Conservation (phyloP, 2,797 vertebrate genomes). For the Dicrostonyx torquatus region DNA sequence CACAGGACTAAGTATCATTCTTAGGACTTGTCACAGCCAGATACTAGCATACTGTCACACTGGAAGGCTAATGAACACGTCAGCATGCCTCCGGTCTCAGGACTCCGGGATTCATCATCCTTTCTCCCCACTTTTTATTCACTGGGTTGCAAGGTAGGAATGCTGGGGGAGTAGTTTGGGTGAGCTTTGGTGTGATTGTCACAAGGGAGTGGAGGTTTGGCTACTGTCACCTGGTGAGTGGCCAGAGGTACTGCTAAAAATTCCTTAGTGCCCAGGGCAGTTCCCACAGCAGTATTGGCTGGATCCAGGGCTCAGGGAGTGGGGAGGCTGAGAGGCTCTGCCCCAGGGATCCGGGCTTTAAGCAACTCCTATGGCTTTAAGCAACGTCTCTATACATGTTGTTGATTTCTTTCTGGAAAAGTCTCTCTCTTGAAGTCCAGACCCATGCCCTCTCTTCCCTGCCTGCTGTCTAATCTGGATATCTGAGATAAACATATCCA, state of each 20-base stretch:
- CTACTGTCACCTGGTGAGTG: neutral
- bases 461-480: neutral
- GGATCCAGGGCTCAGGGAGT: neutral
- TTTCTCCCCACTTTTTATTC: neutral
- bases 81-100: neutral
- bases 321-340: neutral
- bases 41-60: neutral
- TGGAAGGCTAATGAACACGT: neutral
- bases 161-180: neutral
- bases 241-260: neutral
- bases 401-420: neutral
- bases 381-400: rapidly evolving
- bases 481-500: neutral
- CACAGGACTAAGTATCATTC: neutral
- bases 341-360: neutral
- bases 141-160: neutral
- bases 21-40: neutral
- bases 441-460: neutral
- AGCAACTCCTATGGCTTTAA: neutral
- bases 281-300: neutral
- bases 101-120: neutral
- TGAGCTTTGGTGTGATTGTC: neutral
- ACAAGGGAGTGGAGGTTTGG: too few species aligned
- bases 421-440: neutral
- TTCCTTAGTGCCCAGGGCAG: neutral